A percentile compares a stretch with the other conserved stretches of the same genome.
phyloP scores from a whole-genome alignment of 2,113 vertebrate species.

The Cynopterus brachyotis region DNA sequence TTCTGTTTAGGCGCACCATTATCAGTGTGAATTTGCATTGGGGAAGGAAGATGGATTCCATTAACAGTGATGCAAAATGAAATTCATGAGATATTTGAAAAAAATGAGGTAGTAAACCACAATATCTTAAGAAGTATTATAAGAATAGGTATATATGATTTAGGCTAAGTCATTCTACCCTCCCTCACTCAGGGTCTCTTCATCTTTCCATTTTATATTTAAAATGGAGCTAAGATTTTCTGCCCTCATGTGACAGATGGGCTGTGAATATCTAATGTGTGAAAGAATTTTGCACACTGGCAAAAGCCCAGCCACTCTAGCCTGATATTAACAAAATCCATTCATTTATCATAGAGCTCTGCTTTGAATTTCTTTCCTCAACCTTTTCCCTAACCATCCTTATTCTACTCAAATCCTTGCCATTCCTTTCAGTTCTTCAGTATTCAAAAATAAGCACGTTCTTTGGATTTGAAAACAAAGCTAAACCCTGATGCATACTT shows the following conservation, averaged over 20 bases:
- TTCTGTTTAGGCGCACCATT: neutral
- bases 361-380: neutral
- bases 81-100: neutral
- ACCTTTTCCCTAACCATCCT: neutral
- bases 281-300: neutral
- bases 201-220: constrained; percentile 16
- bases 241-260: neutral
- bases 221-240: neutral
- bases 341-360: neutral
- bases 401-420: neutral
- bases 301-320: neutral
- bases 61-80: neutral
- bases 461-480: neutral
- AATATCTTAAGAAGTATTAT: neutral
- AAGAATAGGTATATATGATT: neutral
- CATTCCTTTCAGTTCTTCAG: neutral
- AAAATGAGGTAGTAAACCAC: neutral
- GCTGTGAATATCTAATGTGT: neutral
- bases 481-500: neutral
- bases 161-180: neutral
- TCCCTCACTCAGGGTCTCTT: neutral
- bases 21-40: neutral
- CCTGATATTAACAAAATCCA: neutral
- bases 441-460: neutral
- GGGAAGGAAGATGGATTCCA: neutral